Evolutionary conservation across 2,888 invertebrate species (phyloP), one percentile per base, ranked within the genome.

Genomic region (Drosophila mimetica): DNA sequence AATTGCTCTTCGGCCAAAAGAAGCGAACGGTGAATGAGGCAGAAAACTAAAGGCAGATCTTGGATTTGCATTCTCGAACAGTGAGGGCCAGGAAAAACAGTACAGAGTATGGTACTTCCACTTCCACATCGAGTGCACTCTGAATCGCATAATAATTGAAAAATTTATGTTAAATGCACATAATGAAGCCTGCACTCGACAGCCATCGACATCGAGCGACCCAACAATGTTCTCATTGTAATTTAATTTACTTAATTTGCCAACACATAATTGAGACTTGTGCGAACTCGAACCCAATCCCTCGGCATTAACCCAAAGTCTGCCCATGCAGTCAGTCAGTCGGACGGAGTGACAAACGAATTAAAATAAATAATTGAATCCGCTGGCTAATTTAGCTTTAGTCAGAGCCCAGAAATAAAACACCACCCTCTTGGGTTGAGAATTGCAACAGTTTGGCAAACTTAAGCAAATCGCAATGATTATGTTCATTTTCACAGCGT

Each of bases 121-220:
- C 70, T 39, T 59, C 59, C 42, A 64, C 70, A 34, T 59, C 22
- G 50, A 85, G 79, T 82, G 86, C 86, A 87, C 83, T 81, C 86
- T 88, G 77, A 82, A 88, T 87, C 82, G 88, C 82, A 88, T 83
- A 81, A 86, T 88, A 84, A 84, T 84, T 84, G 86, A 81, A 81
- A 82, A 88, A 77, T 88, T 76, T 76, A 81, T 81, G 74, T 76
- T 88, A 78, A 84, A 84, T 84, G 79, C 85, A 78, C 65, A 88
- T 84, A 88, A 88, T 84, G 85, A 88, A 86, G 88, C 84, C 55
- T 77, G 86, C 78, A 79, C 86, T 75, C 76, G 55, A 32, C 59
- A 61, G 37, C 46, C 25, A 25, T 25, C 25, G 25, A 25, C 32
- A 46, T 36, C 42, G 53, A 47, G 30, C 59, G 63, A 63, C 44